A percentile compares a stretch with the other conserved stretches of the same genome.
Evolutionary conservation across 2,888 invertebrate genomes (phyloP).

Genomic region (Metacarcinus magister): DNA sequence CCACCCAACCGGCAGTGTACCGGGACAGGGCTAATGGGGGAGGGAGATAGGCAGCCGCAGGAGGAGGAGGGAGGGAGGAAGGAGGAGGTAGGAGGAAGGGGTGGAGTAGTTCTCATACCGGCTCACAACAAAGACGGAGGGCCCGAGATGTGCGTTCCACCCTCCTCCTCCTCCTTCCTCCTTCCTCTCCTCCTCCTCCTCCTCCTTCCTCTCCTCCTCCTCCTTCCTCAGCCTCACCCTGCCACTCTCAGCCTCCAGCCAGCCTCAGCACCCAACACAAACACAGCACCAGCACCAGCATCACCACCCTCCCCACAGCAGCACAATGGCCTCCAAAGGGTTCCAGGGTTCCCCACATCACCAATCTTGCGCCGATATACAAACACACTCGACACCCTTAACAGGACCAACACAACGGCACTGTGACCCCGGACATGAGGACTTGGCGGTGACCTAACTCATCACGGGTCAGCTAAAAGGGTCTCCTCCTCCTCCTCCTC

Average conservation of each 20-base stretch:
- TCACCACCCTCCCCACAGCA: background rate
- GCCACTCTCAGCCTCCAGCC: background rate
- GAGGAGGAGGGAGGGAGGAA: background rate
- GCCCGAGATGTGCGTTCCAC: background rate
- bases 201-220: too few relatives aligned
- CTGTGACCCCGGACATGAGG: background rate
- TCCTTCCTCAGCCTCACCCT: background rate
- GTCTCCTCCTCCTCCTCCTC: background rate
- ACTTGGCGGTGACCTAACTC: background rate
- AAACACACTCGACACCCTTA: slow-evolving; percentile 20
- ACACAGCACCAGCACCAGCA: background rate
- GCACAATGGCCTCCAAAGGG: background rate
- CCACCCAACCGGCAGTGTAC: slow-evolving; percentile 21
- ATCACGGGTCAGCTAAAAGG: background rate
- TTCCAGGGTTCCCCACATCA: background rate
- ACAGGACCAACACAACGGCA: background rate
- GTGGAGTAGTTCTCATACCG: background rate
- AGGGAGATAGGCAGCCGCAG: background rate
- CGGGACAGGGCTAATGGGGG: background rate
- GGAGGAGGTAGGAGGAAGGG: background rate
- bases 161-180: background rate
- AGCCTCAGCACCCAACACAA: background rate
- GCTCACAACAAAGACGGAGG: slow-evolving; percentile 28
- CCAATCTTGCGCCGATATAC: slow-evolving; percentile 41
- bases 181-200: background rate